phyloP scores from a whole-genome alignment of 2,113 vertebrate species.

The Turnix velox region DNA sequence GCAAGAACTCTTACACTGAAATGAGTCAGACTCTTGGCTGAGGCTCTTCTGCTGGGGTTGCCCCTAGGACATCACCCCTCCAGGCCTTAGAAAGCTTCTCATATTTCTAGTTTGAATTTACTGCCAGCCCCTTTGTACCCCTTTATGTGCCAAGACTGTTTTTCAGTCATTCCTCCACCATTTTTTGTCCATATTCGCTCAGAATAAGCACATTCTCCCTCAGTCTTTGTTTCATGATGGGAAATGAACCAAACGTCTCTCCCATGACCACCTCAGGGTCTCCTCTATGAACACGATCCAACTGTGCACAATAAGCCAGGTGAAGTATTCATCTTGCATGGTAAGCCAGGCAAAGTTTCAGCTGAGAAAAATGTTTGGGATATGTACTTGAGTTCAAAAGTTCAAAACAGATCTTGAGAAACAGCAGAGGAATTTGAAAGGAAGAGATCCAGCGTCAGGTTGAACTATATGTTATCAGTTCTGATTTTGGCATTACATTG shows the following conservation, averaged over 20 bases:
- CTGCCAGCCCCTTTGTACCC: neutral
- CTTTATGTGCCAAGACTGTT: neutral
- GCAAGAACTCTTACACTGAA: neutral
- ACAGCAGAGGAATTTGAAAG: neutral
- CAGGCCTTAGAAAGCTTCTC: neutral
- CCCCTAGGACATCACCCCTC: neutral
- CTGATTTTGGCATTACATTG: neutral
- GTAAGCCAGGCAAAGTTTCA: too few relatives aligned
- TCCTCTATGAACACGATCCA: neutral
- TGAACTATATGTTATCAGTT: neutral
- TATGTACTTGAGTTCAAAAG: neutral
- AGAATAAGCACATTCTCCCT: neutral
- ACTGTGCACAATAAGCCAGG: neutral
- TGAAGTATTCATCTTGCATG: neutral
- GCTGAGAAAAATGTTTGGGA: neutral
- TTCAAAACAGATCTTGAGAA: neutral
- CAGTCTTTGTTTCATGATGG: fast-evolving
- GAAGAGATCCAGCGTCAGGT: neutral
- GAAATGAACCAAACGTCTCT: neutral
- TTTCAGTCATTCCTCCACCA: neutral
- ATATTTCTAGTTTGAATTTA: neutral
- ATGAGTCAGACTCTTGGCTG: neutral
- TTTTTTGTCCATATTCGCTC: neutral
- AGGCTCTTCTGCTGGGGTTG: neutral
- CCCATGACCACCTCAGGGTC: neutral